These are phyloP conservation scores for Pollenia labialis DNA, from an alignment of 2,888 invertebrate species.

Conservation along the genomic window DNA sequence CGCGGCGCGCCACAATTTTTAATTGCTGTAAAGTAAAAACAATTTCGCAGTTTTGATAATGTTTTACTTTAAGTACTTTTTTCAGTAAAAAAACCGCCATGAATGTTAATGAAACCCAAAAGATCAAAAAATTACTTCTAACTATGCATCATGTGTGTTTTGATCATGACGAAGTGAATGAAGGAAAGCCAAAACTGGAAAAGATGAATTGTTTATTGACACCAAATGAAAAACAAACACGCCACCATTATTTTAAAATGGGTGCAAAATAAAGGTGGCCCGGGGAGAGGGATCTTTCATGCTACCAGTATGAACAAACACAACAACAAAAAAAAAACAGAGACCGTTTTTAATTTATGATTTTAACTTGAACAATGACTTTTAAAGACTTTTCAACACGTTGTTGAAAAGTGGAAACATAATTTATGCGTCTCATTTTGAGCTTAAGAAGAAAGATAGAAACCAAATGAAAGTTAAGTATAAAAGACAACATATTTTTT, in stretches of 20 bases:
- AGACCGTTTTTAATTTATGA: constrained; percentile 67
- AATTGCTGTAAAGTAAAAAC: constrained; percentile 4
- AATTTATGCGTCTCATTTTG: constrained; percentile 70
- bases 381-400: constrained; percentile 72
- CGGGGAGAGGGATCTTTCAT: background rate
- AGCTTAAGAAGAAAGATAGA: constrained; percentile 7
- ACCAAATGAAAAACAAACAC: constrained; percentile 81
- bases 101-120: constrained; percentile 6
- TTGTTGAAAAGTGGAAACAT: constrained; percentile 65
- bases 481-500: constrained; percentile 20
- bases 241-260: constrained; percentile 74
- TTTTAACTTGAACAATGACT: constrained; percentile 59
- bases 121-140: background rate
- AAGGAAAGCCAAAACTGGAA: constrained; percentile 64
- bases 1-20: too few relatives aligned
- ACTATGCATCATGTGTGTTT: constrained; percentile 61
- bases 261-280: constrained; percentile 53
- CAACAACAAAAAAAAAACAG: background rate
- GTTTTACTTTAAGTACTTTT: background rate
- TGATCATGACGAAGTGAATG: constrained; percentile 66
- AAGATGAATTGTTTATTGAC: constrained; percentile 81
- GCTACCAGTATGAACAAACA: background rate
- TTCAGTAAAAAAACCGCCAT: background rate
- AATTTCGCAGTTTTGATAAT: background rate
- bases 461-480: constrained; percentile 25